phyloP scores from a whole-genome alignment of 2,113 vertebrate genomes.

The Nannobrachium achirus region DNA sequence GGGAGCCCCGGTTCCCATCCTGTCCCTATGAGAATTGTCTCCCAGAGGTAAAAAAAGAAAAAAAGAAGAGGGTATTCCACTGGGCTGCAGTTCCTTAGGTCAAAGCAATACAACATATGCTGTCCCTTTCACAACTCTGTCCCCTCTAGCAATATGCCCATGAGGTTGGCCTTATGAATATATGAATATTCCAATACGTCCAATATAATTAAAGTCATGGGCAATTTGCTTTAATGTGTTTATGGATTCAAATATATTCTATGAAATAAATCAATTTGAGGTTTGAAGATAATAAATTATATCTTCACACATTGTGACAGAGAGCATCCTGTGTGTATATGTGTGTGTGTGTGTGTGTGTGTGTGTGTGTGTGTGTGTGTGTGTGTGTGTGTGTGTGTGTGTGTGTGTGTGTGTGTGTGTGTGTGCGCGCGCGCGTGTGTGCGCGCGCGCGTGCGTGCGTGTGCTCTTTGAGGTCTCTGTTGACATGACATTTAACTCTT shows the following conservation, averaged over 20 bases:
- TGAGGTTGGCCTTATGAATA: not conserved
- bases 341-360: not conserved
- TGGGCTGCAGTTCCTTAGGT: not conserved
- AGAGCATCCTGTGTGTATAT: too few relatives aligned
- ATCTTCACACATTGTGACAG: too few relatives aligned
- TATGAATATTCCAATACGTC: not conserved
- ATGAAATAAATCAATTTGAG: too few relatives aligned
- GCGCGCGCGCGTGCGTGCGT: too few relatives aligned
- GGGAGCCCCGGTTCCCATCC: not conserved
- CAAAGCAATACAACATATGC: not conserved
- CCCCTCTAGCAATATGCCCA: not conserved
- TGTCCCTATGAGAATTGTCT: not conserved
- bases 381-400: constrained; percentile 1
- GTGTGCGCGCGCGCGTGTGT: not conserved
- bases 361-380: too few relatives aligned
- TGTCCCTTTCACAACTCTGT: not conserved
- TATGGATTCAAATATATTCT: too few relatives aligned
- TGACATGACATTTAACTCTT: not conserved
- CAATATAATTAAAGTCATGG: not conserved
- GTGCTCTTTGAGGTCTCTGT: not conserved
- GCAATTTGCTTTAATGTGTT: too few relatives aligned
- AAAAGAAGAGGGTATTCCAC: not conserved
- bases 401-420: not conserved
- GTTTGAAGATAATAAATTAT: too few relatives aligned
- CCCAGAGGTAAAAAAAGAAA: constrained; percentile 10